Conservation (phyloP, 2,113 vertebrate genomes). For the Passer montanus region DNA sequence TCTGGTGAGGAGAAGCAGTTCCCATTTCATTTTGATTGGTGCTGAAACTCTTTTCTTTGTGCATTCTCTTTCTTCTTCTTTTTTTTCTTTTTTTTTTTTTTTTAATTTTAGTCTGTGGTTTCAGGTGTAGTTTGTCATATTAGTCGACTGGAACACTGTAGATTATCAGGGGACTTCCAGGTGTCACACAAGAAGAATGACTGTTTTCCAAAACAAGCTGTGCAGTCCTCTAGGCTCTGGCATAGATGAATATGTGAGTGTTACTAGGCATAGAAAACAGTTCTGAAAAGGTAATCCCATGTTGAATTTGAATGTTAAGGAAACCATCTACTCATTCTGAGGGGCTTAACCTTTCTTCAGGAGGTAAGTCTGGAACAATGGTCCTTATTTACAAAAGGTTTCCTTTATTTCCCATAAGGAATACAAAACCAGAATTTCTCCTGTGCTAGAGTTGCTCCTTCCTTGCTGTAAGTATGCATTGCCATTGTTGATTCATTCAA, state of each 20-base stretch:
- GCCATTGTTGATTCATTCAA: constrained; percentile 8
- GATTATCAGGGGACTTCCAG: constrained; percentile 50
- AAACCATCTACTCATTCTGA: constrained; percentile 50
- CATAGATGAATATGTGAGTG: constrained; percentile 21
- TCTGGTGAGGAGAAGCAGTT: not conserved
- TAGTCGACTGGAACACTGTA: not conserved
- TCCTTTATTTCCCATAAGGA: constrained; percentile 54
- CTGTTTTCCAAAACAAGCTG: constrained; percentile 59
- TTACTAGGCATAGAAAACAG: constrained; percentile 31
- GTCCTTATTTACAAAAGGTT: constrained; percentile 39
- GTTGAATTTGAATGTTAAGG: constrained; percentile 34
- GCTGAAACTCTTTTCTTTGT: not conserved
- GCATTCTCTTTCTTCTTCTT: not conserved
- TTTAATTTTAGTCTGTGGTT: not conserved
- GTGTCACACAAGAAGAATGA: constrained; percentile 55
- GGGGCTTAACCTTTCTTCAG: constrained; percentile 53
- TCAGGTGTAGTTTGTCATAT: constrained; percentile 47
- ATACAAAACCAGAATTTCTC: constrained; percentile 5
- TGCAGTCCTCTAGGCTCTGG: constrained; percentile 37
- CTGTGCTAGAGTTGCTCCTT: constrained; percentile 1
- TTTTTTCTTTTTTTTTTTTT: not conserved
- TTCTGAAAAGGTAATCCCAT: constrained; percentile 51
- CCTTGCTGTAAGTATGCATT: not conserved
- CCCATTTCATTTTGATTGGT: not conserved
- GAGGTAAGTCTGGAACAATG: constrained; percentile 39